Conservation (phyloP, 1,140 invertebrate genomes). For the Cherax quadricarinatus region DNA sequence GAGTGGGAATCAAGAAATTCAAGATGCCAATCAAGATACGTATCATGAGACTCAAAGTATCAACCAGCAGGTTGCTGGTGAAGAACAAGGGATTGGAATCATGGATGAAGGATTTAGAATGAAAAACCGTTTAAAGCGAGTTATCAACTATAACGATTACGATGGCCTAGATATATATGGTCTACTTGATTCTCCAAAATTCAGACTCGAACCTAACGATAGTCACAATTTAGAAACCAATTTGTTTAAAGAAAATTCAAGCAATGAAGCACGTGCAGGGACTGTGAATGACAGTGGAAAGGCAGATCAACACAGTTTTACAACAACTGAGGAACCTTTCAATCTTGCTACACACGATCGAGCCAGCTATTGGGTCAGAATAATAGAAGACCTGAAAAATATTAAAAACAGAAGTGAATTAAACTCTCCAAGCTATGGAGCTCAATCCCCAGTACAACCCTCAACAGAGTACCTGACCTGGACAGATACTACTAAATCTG, state of each 20-base stretch:
- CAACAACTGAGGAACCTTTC: background rate
- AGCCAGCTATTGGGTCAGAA: background rate
- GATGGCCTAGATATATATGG: background rate
- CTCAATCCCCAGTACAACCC: background rate
- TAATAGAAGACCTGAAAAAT: background rate
- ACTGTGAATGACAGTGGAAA: background rate
- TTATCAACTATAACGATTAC: constrained; percentile 25
- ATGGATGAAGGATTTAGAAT: no score
- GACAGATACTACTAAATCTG: background rate
- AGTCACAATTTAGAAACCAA: background rate
- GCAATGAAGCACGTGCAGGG: background rate
- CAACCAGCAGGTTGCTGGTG: background rate
- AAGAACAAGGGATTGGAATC: background rate
- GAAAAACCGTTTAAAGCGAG: constrained; percentile 10
- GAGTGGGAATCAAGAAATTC: background rate
- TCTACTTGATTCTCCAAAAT: background rate
- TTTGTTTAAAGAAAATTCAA: background rate
- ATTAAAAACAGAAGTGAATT: background rate
- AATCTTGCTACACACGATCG: background rate
- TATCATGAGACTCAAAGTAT: background rate
- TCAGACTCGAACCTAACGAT: background rate
- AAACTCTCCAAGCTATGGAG: background rate
- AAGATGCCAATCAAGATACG: background rate
- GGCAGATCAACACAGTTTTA: background rate
- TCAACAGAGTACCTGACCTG: background rate